Base-by-base conservation (phyloP, 2,797 vertebrate genomes). In the Molothrus aeneus region DNA sequence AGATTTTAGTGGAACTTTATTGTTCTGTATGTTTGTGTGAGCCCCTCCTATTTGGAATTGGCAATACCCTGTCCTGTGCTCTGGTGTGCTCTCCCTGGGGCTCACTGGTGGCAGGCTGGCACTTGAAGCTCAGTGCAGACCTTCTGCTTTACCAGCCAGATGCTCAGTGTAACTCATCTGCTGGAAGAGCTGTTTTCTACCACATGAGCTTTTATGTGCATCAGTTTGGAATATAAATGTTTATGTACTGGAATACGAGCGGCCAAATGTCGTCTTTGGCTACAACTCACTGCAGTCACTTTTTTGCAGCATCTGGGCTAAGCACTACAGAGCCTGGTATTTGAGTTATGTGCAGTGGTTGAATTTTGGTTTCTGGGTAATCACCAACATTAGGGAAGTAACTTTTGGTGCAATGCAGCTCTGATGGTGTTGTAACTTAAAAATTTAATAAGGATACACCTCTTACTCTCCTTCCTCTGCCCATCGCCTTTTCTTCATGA, bases 1-100 rank as follows among this genome's bases (percentile, higher is more conserved):
- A 32, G 14, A 24, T 64, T 80, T 71, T 32, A 16, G 12, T 82
- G 34, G 31, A 22, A 47, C 36, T 60, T 17, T 51, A 26, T 64
- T 77, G 10, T 14, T 79, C 40, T 73, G 7, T 66, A 47, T 79
- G 28, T 7, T 74, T 63, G 51, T 65, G 54, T 53, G 51, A 40
- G 43, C 51, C 15, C 18, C 22, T 66, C 17, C 22, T 66, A 0
- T 74, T 4, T 48, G 50, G 63, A 60, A 12, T 0, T n/a, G 66
- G 29, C 68, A 36, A 13, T 25, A 18, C 13, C 26, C 11, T 31
- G 45, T 29, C 14, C 45, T 26, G 60, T 56, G 63, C n/a, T 32
- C 24, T n/a, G 34, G 4, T 48, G 22, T 60, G 36, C 17, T 17
- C 34, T 66, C 56, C 7, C 29, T 3, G 9, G 42, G 63, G 66